These are phyloP conservation scores for Mola mola DNA, from an alignment of 2,113 vertebrate species.

Conservation along the genomic window DNA sequence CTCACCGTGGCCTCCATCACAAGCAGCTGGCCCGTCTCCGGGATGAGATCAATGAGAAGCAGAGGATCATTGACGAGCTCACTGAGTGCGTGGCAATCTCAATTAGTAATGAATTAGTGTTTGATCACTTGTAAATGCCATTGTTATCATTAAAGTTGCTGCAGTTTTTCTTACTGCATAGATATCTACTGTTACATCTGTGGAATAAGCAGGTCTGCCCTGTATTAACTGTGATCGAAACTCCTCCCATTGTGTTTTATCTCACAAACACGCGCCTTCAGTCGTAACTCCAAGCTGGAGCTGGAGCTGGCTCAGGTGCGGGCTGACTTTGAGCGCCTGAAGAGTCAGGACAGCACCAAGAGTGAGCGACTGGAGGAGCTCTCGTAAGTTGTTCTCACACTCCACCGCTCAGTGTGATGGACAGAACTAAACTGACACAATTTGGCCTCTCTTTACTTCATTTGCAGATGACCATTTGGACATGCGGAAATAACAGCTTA, in stretches of 20 bases:
- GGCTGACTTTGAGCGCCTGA: constrained; percentile 87
- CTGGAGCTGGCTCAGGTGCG: constrained; percentile 88
- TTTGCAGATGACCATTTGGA: too few relatives aligned
- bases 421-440: too few relatives aligned
- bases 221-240: background rate
- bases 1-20: constrained; percentile 87
- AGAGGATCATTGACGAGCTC: constrained; percentile 90
- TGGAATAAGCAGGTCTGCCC: background rate
- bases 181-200: background rate
- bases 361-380: constrained; percentile 89
- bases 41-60: constrained; percentile 94
- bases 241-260: too few relatives aligned
- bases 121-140: background rate
- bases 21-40: constrained; percentile 89
- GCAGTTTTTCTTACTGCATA: background rate
- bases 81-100: constrained; percentile 83
- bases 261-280: constrained; percentile 62
- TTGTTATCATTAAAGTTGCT: background rate
- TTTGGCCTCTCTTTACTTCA: too few relatives aligned
- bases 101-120: background rate
- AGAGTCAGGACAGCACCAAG: constrained; percentile 89
- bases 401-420: too few relatives aligned
- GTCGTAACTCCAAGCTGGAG: constrained; percentile 90
- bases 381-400: constrained; percentile 88
- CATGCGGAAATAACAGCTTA: too few relatives aligned